Base-by-base conservation (phyloP, 2,797 vertebrate species). In the Morus bassanus region DNA sequence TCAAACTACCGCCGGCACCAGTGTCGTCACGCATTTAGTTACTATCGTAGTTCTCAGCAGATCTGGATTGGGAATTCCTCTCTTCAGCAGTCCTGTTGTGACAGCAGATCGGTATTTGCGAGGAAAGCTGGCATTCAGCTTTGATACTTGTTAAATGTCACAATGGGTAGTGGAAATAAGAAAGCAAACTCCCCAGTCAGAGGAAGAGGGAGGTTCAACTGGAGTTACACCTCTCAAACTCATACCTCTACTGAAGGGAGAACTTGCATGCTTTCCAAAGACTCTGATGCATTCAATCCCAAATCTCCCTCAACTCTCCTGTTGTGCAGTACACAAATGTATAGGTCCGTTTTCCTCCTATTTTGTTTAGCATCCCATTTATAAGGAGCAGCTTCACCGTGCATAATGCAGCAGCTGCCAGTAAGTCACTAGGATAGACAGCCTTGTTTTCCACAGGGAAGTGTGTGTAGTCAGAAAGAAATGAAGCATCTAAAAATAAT, bases 401-500 rank as follows among this genome's bases (percentile, higher is more conserved):
- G 37, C 48, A 5, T 88, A 85, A 89, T 48, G n/a, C 39, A 69
- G 61, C 88, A 53, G 80, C 60, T 63, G 41, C 91, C 90, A 54
- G 78, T 31, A 74, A 81, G 46, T 89, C 78, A 88, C 89, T 39
- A 85, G 67, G 63, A 94, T 28, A 48, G 63, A 45, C 81, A 87
- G 81, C 51, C 89, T 51, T 85, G 78, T 92, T 97, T 94, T 93
- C 93, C 93, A 61, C 91, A 85, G 88, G 86, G 79, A 96, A 50
- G 65, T 11, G n/a, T 30, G 61, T 81, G 74, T 65, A 93, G 85
- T 43, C 81, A 68, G 76, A 89, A 85, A 59, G 92, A 85, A 88
- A 86, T 24, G 11, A 39, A 64, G 41, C 63, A 67, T 89, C 95
- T 96, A 85, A 92, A 96, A 97, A 96, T 80, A 69, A 97, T 95